Percentiles rank a stretch among this genome's conserved stretches.
Conservation (phyloP, 2,797 vertebrate species). For the Gallinago stenura region DNA sequence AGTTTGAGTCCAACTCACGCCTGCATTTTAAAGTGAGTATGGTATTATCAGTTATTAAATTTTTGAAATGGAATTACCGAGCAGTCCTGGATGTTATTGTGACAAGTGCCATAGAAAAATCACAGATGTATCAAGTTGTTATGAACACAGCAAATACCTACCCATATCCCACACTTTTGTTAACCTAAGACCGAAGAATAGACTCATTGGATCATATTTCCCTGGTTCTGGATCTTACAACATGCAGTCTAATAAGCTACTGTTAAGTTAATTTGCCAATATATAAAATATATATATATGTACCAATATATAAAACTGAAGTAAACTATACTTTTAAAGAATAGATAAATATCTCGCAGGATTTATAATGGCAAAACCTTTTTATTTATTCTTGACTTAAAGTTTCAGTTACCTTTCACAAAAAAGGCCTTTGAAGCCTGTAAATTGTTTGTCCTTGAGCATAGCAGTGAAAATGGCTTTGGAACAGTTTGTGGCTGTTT, state of each 20-base stretch:
- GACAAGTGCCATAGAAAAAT: neutral
- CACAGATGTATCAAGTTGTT: neutral
- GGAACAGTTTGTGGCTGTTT: neutral
- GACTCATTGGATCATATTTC: neutral
- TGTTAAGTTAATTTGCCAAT: neutral
- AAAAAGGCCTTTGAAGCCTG: neutral
- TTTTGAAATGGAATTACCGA: neutral
- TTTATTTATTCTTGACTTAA: neutral
- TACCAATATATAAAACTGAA: neutral
- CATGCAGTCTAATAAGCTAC: neutral
- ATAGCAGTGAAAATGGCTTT: neutral
- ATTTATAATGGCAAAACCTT: neutral
- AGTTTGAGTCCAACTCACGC: neutral
- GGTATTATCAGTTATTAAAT: neutral
- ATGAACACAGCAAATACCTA: neutral
- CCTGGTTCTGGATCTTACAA: neutral
- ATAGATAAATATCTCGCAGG: neutral
- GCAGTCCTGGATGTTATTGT: neutral
- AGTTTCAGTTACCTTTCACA: neutral
- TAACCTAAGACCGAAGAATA: neutral
- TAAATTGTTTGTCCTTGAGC: neutral
- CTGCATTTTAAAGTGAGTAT: neutral
- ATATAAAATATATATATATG: neutral
- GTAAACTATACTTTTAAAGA: neutral
- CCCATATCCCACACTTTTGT: neutral